Evolutionary conservation across 2,888 invertebrate genomes (phyloP), one percentile per base, ranked within the genome.

Genomic region (Conchocele bisecta): DNA sequence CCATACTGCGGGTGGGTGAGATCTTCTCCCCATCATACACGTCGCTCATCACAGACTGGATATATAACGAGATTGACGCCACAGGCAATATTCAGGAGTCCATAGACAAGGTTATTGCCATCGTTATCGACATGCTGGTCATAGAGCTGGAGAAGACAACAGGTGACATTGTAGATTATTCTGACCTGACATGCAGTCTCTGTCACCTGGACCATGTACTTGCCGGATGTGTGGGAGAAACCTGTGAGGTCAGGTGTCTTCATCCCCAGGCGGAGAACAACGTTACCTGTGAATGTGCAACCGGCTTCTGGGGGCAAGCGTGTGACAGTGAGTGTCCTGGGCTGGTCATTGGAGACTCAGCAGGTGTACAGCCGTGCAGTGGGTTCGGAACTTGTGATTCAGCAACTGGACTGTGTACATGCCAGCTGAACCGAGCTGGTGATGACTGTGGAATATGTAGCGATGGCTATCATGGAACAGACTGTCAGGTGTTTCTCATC

Each of bases 291-390:
- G 54, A 29, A 5, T 85, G 85, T 71, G 56, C 66, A 17, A 13
- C 42, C 22, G 86, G 85, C 5, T 85, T 79, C 67, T 83, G 73
- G 66, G 85, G 85, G 20, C 6, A 54, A 11, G 24, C 31, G 2
- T 86, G 86, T 61, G 56, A 66, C 5, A 22, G 54, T n/a, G 54
- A 44, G 3, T 86, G 86, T 46, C 82, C 79, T 24, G 83, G 83
- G 22, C n/a, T n/a, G n/a, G n/a, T n/a, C n/a, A n/a, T n/a, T n/a
- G n/a, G n/a, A n/a, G n/a, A n/a, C n/a, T n/a, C n/a, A n/a, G 86
- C 84, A 20, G 42, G 60, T 9, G 22, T 37, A n/a, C 81, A 69
- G 29, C 51, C 78, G 2, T 86, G 86, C 54, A 67, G 57, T 39
- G 58, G 64, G 13, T 70, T 78, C 53, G 86, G 86, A 2, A 13